Evolutionary conservation across 2,797 vertebrate genomes (phyloP).

Genomic region (Kryptopterus vitreolus): DNA sequence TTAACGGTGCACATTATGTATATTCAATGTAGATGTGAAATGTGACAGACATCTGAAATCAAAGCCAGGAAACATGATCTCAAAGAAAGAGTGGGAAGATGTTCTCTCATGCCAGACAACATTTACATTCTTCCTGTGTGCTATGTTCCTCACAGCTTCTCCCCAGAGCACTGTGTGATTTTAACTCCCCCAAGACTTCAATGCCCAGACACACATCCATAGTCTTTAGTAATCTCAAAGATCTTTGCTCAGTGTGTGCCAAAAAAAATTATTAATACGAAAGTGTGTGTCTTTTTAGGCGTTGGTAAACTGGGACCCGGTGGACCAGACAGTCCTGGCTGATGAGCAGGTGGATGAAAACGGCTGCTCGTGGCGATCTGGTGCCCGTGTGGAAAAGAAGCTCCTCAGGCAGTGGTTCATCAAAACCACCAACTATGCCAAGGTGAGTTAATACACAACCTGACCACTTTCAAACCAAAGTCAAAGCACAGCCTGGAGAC

Average conservation of each 20-base stretch:
- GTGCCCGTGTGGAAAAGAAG: conserved; percentile 91
- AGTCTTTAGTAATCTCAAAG: background rate
- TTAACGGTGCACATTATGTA: background rate
- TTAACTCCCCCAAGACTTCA: conserved; percentile 5
- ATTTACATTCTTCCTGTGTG: background rate
- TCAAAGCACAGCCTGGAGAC: background rate
- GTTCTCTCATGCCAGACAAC: background rate
- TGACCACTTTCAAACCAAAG: background rate
- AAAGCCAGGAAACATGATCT: conserved; percentile 12
- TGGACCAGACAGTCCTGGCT: conserved; percentile 94
- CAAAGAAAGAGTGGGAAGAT: background rate
- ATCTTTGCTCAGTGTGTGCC: background rate
- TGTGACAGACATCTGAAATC: background rate
- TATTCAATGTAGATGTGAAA: conserved; percentile 1
- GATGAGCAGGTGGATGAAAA: conserved; percentile 95
- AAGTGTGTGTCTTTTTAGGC: conserved; percentile 71
- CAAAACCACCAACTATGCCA: conserved; percentile 92
- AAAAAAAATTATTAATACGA: conserved; percentile 15
- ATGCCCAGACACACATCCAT: background rate
- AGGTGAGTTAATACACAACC: conserved; percentile 65
- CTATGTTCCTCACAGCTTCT: conserved; percentile 14
- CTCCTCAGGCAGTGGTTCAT: conserved; percentile 97
- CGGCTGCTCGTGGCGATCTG: conserved; percentile 94
- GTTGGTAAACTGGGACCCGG: conserved; percentile 96
- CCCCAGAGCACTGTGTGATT: background rate